A percentile compares a stretch with the other conserved stretches of the same genome.
These are phyloP conservation scores for Axinella damicornis DNA, from an alignment of 37 sponge, comb jelly and placozoan species.

Conservation along the genomic window DNA sequence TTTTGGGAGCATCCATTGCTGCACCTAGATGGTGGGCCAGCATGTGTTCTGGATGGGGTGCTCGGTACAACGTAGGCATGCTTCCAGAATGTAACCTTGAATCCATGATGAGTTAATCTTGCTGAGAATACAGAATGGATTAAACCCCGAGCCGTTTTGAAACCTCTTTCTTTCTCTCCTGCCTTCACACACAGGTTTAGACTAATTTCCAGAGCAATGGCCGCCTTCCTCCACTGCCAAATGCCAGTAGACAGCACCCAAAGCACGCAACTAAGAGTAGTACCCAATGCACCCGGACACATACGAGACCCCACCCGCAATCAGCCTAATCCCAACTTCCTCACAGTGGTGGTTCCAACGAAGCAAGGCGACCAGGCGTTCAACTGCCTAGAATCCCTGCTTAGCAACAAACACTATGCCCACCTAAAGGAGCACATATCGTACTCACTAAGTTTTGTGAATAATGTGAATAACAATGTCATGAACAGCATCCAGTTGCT, in stretches of 20 bases:
- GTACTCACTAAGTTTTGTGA: constrained; percentile 43
- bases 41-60: no score
- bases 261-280: constrained; percentile 48
- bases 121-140: no score
- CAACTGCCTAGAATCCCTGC: constrained; percentile 53
- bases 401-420: constrained; percentile 66
- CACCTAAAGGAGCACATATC: constrained; percentile 42
- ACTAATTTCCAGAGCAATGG: constrained; percentile 68
- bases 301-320: constrained; percentile 44
- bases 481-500: constrained; percentile 51
- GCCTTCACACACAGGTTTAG: constrained; percentile 61
- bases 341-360: constrained; percentile 20
- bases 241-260: constrained; percentile 68
- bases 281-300: constrained; percentile 77
- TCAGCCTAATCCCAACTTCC: neutral
- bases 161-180: no score
- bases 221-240: constrained; percentile 72
- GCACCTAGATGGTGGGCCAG: no score
- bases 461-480: constrained; percentile 30
- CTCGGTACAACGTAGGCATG: no score
- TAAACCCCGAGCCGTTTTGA: no score
- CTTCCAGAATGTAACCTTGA: no score
- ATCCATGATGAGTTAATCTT: no score
- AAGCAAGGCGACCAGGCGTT: constrained; percentile 73
- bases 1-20: no score